Conservation (phyloP, 2,113 vertebrate species). For the Mustela nigripes region DNA sequence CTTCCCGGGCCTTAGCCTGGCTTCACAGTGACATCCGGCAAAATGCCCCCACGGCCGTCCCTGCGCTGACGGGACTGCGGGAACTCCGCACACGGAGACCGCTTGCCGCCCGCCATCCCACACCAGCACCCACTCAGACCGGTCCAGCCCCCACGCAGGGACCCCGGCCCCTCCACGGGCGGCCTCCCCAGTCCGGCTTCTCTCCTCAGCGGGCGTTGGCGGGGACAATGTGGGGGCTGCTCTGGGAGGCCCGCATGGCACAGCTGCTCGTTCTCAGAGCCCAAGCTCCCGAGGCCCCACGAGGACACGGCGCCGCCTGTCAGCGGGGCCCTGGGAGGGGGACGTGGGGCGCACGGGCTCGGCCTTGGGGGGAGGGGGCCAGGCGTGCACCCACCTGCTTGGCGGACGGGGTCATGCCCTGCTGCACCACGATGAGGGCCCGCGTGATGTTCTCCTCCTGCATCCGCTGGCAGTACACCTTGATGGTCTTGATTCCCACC, state of each 20-base stretch:
- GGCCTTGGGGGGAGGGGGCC: not conserved
- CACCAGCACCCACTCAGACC: too few species aligned
- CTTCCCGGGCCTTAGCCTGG: not conserved
- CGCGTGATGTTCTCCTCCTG: slow-evolving; percentile 99
- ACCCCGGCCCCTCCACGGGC: not conserved
- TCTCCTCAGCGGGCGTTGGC: not conserved
- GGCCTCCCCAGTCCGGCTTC: not conserved
- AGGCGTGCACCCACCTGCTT: slow-evolving; percentile 92
- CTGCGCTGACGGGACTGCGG: fast-evolving
- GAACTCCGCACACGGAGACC: too few species aligned
- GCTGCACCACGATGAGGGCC: slow-evolving; percentile 97
- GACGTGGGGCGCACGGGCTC: not conserved
- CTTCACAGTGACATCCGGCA: not conserved
- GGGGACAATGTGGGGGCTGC: not conserved
- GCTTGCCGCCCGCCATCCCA: too few species aligned
- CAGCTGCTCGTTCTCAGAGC: not conserved
- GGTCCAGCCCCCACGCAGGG: too few species aligned
- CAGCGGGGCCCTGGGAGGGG: not conserved
- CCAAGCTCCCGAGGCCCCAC: fast-evolving
- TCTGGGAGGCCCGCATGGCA: not conserved
- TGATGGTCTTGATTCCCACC: slow-evolving; percentile 99
- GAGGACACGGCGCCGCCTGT: not conserved
- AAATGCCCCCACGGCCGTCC: not conserved
- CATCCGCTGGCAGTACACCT: slow-evolving; percentile 99
- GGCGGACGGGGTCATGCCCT: slow-evolving; percentile 98